Base-by-base conservation (phyloP, 2,113 vertebrate species). In the Delphinapterus leucas region DNA sequence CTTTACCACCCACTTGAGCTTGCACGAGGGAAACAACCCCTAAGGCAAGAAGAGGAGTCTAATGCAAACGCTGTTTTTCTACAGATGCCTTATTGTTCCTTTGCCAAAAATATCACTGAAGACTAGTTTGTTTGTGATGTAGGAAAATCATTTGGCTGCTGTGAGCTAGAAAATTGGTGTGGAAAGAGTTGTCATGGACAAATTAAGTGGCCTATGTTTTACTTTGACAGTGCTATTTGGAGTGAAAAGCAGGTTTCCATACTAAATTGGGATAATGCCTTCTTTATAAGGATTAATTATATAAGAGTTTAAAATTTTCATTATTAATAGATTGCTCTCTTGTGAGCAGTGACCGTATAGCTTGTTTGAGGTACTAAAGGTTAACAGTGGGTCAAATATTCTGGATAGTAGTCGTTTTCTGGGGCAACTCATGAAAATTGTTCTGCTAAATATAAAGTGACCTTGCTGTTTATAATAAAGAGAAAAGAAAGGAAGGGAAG, bases 241-340 rank as follows among this genome's bases (percentile, higher is more conserved):
- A 90, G 60, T 63, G 63, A 81, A 92, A 88, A 83, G 58, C 63
- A 47, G 49, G 44, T 87, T 89, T 87, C 83, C 26, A 84, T 80
- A 61, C 41, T 95, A 85, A 95, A 79, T 82, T 91, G 65, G 79
- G 61, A 68, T 73, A 93, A 87, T 87, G 25, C 3, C 28, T 15
- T 49, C 68, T 92, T 90, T 89, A 61, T 89, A 88, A 82, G 77
- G 14, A 81, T 86, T 60, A 74, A 93, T 94, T 94, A 88, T 15
- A 23, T 96, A 73, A 96, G 58, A 90, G 53, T 61, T 94, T 77
- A 41, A 47, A 68, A 1, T 71, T 95, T 96, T 73, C 58, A 41
- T 82, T 96, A 92, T 91, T 87, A 90, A 65, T 95, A 97, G 86
- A 55, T 28, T 82, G 68, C 58, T 94, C 73, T 95, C 90, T 88